phyloP scores from a whole-genome alignment of 2,888 invertebrate species.

The Chloroclysta siterata region DNA sequence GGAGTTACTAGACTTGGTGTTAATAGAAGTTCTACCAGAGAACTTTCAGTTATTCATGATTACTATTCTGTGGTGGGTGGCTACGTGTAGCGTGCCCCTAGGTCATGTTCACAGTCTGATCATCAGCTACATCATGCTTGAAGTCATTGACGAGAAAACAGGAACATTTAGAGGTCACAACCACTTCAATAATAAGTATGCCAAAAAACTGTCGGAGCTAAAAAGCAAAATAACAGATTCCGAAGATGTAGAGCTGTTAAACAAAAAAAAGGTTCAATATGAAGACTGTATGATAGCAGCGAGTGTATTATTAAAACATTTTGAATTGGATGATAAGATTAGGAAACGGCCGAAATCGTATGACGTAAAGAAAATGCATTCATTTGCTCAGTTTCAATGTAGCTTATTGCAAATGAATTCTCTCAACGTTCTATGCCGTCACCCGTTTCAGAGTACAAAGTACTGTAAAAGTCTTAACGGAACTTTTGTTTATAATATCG shows the following conservation, averaged over 20 bases:
- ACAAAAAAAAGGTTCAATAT: conserved; percentile 79
- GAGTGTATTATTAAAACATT: conserved; percentile 84
- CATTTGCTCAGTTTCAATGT: conserved; percentile 88
- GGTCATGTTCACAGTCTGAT: conserved; percentile 85
- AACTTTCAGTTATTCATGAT: conserved; percentile 86
- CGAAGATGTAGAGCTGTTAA: conserved; percentile 63
- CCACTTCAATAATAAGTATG: conserved; percentile 77
- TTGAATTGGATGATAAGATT: conserved; percentile 84
- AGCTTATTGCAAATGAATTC: conserved; percentile 84
- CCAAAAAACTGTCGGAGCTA: conserved; percentile 65
- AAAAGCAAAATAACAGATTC: conserved; percentile 45
- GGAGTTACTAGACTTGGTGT: conserved; percentile 57
- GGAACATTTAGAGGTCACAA: conserved; percentile 81
- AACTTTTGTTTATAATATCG: conserved; percentile 90
- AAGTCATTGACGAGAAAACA: conserved; percentile 84
- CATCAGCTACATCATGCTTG: conserved; percentile 84
- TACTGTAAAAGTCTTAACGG: conserved; percentile 89
- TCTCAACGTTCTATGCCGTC: conserved; percentile 87
- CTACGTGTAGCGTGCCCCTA: conserved; percentile 66
- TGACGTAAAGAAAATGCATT: conserved; percentile 84
- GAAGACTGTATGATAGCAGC: conserved; percentile 86
- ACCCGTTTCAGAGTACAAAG: conserved; percentile 83
- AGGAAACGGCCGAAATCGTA: conserved; percentile 82
- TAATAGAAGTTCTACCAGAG: conserved; percentile 76
- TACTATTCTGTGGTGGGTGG: conserved; percentile 86